Evolutionary conservation across 1,140 invertebrate genomes (phyloP), one percentile per base, ranked within the genome.

Genomic region (Calosoma granatense): DNA sequence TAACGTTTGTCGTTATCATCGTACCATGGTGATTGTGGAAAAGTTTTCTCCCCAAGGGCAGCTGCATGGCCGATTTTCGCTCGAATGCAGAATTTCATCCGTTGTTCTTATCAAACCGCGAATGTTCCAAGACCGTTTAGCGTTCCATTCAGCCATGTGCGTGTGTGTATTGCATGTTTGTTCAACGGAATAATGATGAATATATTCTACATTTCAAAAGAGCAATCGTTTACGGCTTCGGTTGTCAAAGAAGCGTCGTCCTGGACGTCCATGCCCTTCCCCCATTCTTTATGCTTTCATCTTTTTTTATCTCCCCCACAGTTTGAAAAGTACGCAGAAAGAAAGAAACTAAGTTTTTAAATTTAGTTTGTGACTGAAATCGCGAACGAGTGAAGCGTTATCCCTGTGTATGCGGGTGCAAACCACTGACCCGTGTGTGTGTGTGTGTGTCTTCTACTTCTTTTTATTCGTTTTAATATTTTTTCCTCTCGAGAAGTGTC

Each of bases 291-390:
- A 9, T 36, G n/a, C 26, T 36, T 36, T 36, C 26, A 36, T 36
- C 26, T 47, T 47, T 47, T 17, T 47, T 47, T 47, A 12, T 11
- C 6, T 36, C 26, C 26, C 6, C 17, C 17, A 47, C 41, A 47
- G 41, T 47, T 47, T 17, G 9, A n/a, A 47, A 47, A 47, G 26
- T 30, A 30, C 26, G 36, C 54, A 15, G 54, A 61, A 56, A 58
- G 56, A 59, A 61, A 63, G 58, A 63, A 63, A 63, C 60, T 63
- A 59, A 59, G 60, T 63, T 63, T 53, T 61, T 61, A 64, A 64
- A 64, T 64, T 64, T 58, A 64, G 63, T 64, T 64, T 64, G 56
- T 59, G 63, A 56, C 54, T 53, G 59, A 64, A 64, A 64, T 64
- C 61, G 63, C 59, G 59, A 62, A 64, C 55, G 59, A 59, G 63